These are phyloP conservation scores for Pristionchus exspectatus DNA, from an alignment of 2,888 invertebrate genomes.

Conservation along the genomic window DNA sequence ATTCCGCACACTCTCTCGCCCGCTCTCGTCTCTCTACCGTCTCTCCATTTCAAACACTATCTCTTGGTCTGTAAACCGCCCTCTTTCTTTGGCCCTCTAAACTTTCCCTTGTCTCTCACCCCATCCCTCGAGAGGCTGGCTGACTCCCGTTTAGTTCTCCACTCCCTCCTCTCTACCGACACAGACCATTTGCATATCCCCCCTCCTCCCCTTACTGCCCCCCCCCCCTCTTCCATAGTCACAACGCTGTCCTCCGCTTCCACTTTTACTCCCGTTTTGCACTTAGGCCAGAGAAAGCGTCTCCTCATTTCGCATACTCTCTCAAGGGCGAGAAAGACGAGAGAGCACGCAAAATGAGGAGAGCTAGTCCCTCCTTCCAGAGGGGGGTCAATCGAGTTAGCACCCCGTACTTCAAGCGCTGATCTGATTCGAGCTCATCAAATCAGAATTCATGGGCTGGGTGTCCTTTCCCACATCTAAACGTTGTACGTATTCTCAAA, in stretches of 20 bases:
- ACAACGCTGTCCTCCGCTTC: not conserved
- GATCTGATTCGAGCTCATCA: not conserved
- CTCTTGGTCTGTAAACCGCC: constrained; percentile 4
- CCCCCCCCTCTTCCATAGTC: not conserved
- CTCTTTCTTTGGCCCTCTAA: not conserved
- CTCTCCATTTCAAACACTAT: constrained; percentile 19
- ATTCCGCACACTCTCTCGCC: not conserved
- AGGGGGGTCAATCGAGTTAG: not conserved
- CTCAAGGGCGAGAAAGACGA: too few relatives aligned
- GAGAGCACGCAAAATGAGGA: too few relatives aligned
- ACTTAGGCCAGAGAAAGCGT: not conserved
- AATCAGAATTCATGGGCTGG: too few relatives aligned
- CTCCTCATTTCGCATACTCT: too few relatives aligned
- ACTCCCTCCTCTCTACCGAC: constrained; percentile 29
- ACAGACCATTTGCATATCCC: constrained; percentile 52
- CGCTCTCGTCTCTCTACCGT: not conserved
- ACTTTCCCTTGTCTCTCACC: not conserved
- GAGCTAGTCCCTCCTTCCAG: not conserved
- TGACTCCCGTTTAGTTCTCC: not conserved
- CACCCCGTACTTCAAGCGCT: not conserved
- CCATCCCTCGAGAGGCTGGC: not conserved
- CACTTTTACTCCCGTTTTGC: not conserved
- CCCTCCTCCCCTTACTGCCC: not conserved
- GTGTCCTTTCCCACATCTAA: too few relatives aligned
- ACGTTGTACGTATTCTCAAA: too few relatives aligned